A percentile compares a stretch with the other conserved stretches of the same genome.
Evolutionary conservation across 2,113 vertebrate genomes (phyloP).

Genomic region (Ictalurus furcatus): DNA sequence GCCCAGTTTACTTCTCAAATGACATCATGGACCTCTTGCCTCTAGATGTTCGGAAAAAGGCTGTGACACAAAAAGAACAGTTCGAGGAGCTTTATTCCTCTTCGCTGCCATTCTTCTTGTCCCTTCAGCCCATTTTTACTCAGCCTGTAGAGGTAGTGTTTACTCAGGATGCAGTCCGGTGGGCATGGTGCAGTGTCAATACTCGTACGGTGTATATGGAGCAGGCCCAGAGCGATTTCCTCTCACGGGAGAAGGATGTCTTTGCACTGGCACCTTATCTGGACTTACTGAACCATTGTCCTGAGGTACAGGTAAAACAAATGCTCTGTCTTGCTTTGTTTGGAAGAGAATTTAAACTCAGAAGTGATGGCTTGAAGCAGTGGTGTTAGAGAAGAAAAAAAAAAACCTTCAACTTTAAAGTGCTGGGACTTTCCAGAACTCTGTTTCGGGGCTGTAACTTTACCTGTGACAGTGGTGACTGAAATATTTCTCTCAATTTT

Average conservation of each 20-base stretch:
- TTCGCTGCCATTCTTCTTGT: conserved; percentile 77
- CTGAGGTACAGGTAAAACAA: conserved; percentile 81
- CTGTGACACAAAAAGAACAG: conserved; percentile 70
- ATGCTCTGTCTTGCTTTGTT: background rate
- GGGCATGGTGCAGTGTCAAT: conserved; percentile 95
- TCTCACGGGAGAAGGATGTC: conserved; percentile 79
- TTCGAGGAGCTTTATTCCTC: conserved; percentile 73
- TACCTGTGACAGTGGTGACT: background rate
- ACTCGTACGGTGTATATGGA: conserved; percentile 90
- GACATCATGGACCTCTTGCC: conserved; percentile 76
- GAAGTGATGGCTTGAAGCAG: background rate
- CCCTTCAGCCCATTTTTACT: conserved; percentile 82
- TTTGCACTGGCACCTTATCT: conserved; percentile 88
- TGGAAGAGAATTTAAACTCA: background rate
- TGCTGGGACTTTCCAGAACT: background rate
- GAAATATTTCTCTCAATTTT: background rate
- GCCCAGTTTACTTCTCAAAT: conserved; percentile 76
- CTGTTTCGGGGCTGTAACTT: background rate
- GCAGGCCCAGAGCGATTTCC: conserved; percentile 64
- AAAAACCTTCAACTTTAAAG: background rate
- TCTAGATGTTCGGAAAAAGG: conserved; percentile 63
- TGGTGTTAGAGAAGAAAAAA: background rate
- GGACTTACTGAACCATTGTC: conserved; percentile 91
- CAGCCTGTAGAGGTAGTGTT: conserved; percentile 72
- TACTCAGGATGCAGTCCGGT: conserved; percentile 78